phyloP scores from a whole-genome alignment of 53 echinoderm and acorn worm species.

The Actinopyga echinites region DNA sequence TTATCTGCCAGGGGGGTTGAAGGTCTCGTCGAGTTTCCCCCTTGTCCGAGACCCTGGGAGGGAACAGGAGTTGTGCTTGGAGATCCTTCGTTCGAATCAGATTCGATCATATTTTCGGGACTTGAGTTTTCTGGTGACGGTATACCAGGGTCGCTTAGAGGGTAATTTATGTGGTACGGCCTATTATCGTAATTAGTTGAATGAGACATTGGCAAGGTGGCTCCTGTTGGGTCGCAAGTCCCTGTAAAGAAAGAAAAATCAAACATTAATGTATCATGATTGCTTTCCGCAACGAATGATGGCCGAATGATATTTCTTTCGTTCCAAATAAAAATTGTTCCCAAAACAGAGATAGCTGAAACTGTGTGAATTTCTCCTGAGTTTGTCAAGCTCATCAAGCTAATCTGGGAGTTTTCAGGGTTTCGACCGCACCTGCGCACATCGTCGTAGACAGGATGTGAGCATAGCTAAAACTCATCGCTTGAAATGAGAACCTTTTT shows the following conservation, averaged over 20 bases:
- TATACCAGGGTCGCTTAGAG: constrained; percentile 36
- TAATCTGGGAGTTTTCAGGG: too few relatives aligned
- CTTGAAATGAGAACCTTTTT: too few relatives aligned
- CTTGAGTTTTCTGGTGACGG: constrained; percentile 44
- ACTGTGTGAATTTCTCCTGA: too few relatives aligned
- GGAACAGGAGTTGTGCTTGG: constrained; percentile 37
- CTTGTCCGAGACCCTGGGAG: constrained; percentile 5
- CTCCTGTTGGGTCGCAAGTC: constrained; percentile 20
- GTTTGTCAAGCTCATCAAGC: too few relatives aligned
- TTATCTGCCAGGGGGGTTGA: constrained; percentile 20
- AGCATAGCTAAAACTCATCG: too few relatives aligned
- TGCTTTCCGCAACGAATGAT: too few relatives aligned
- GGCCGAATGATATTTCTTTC: too few relatives aligned
- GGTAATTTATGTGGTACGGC: constrained; percentile 48
- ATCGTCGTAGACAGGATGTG: too few relatives aligned
- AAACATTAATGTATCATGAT: not conserved
- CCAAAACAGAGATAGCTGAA: too few relatives aligned
- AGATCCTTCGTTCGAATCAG: constrained; percentile 37
- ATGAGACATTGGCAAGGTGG: constrained; percentile 25
- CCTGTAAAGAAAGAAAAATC: not conserved
- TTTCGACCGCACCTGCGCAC: too few relatives aligned
- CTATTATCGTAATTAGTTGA: constrained; percentile 31
- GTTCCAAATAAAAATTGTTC: too few relatives aligned
- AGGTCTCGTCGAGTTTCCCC: not conserved
- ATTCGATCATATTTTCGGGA: constrained; percentile 40